Evolutionary conservation across 2,113 vertebrate species (phyloP).

Genomic region (Macaca fascicularis): T2T-MFA8v1.1 NC_088376.1:81343001-81343500

Average conservation of each 20-base stretch:
- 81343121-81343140: not conserved
- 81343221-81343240: not conserved
- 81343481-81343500: not conserved
- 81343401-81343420: slow-evolving; percentile 26
- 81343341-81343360: slow-evolving; percentile 20
- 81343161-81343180: not conserved
- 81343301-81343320: not conserved
- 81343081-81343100: not conserved
- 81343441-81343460: not conserved
- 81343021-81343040: not conserved
- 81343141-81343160: not conserved
- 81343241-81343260: not conserved
- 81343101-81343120: not conserved
- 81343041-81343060: not conserved
- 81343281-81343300: slow-evolving; percentile 15
- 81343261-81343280: not conserved
- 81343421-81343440: not conserved
- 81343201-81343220: not conserved
- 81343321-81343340: not conserved
- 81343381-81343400: not conserved
- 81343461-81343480: not conserved
- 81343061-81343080: not conserved
- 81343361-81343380: not conserved
- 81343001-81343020: not conserved
- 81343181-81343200: not conserved